Conservation (phyloP, 2,797 vertebrate species). For the Otolemur crassicaudatus region DNA sequence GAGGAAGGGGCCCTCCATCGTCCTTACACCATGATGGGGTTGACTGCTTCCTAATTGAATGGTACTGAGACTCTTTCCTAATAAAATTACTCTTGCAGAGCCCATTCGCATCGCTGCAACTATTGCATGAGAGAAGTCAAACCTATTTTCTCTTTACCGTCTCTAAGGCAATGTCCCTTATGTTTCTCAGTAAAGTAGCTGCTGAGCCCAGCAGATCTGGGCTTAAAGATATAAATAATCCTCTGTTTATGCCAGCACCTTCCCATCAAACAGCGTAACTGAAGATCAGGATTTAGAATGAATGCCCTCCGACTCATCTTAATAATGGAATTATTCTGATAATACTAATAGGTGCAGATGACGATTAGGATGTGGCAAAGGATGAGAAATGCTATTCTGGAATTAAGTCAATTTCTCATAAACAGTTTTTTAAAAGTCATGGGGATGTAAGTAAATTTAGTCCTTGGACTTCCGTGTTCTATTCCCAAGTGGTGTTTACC, state of each 20-base stretch:
- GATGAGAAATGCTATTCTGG: neutral
- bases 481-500: neutral
- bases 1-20: neutral
- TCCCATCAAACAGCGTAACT: neutral
- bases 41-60: constrained; percentile 33
- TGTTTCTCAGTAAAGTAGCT: constrained; percentile 13
- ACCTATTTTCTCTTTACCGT: constrained; percentile 11
- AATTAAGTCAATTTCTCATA: constrained; percentile 44
- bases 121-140: neutral
- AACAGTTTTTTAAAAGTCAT: neutral
- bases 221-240: constrained; percentile 17
- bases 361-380: neutral
- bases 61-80: constrained; percentile 55
- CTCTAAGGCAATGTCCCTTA: neutral
- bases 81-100: constrained; percentile 45
- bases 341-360: neutral
- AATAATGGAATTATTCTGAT: neutral
- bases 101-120: neutral
- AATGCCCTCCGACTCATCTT: neutral
- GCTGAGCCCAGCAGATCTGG: constrained; percentile 19
- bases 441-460: neutral
- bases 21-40: neutral
- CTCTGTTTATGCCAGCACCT: neutral
- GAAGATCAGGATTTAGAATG: constrained; percentile 1
- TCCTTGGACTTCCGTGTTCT: neutral